A percentile compares a stretch with the other conserved stretches of the same genome.
Evolutionary conservation across 2,888 invertebrate genomes (phyloP).

Genomic region (Andrena chrysosceles): DNA sequence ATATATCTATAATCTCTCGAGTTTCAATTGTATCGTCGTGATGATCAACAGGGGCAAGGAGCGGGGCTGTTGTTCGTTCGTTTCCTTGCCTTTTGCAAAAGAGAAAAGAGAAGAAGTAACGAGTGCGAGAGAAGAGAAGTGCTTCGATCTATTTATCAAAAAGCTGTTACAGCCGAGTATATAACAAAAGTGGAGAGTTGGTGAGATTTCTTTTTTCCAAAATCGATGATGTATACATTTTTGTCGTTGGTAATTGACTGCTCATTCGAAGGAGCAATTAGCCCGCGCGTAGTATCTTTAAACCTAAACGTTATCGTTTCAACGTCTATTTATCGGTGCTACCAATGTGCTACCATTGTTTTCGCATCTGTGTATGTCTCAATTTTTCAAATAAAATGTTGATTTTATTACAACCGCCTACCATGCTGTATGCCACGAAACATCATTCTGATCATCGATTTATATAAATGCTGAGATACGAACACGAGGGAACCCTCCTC

Average conservation of each 20-base stretch:
- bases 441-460: too few relatives aligned
- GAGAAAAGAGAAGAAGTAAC: background rate
- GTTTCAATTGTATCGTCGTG: slow-evolving; percentile 40
- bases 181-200: slow-evolving; percentile 1
- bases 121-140: slow-evolving; percentile 28
- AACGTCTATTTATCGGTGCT: slow-evolving; percentile 80
- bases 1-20: slow-evolving; percentile 49
- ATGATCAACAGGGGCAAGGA: slow-evolving; percentile 30
- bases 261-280: slow-evolving; percentile 51
- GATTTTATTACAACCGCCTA: slow-evolving; percentile 78
- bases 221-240: slow-evolving; percentile 26
- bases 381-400: slow-evolving; percentile 83
- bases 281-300: slow-evolving; percentile 58
- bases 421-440: slow-evolving; percentile 15
- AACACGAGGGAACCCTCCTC: too few relatives aligned
- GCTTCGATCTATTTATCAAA: slow-evolving; percentile 56
- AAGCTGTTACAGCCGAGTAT: slow-evolving; percentile 34
- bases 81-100: slow-evolving; percentile 23
- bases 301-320: slow-evolving; percentile 69
- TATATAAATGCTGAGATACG: too few relatives aligned
- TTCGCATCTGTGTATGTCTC: slow-evolving; percentile 82
- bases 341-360: slow-evolving; percentile 80
- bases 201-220: slow-evolving; percentile 35
- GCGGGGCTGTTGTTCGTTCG: slow-evolving; percentile 18
- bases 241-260: slow-evolving; percentile 27